Base-by-base conservation (phyloP, 2,888 invertebrate species). In the Cheilosia variabilis region DNA sequence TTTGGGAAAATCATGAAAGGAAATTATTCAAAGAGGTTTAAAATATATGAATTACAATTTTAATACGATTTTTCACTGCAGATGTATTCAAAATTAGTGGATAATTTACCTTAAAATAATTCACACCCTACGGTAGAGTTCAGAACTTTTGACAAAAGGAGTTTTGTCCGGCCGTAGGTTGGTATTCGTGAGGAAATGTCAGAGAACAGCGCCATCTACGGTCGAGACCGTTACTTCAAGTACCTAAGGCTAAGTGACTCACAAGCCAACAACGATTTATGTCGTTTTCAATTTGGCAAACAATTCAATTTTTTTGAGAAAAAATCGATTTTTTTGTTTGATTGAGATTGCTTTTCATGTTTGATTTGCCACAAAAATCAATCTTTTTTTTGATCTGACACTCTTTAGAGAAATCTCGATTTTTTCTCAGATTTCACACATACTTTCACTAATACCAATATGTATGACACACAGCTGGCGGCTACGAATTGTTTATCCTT, bases 31-130 rank as follows among this genome's bases (percentile, higher is more conserved):
- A 4, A 0, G 5, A 2, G 13, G 15, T 47, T 58, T 17, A 2
- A 78, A 34, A 37, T 58, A 47, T 15, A 41, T 37, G 24, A 17
- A 68, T 86, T 52, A 37, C 22, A 50, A 45, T 15, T 63, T 17
- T 57, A 57, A 22, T 27, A 41, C 31, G 3, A 53, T 55, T 77
- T 87, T 88, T 43, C 52, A 66, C 10, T 2, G 15, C 57, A 75
- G 90, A 90, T 90, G 89, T 68, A 68, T 24, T 22, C 43, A 65
- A 79, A 87, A 83, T 82, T 89, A n/a, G 15, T 43, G 75, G 90
- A 90, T 90, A 88, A 83, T 78, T 88, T 89, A 89, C 89, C 90
- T 89, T 79, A 79, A 63, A 87, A 86, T 88, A 88, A 81, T 86
- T 87, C 87, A 79, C 87, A 87, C 77, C 86, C 87, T 72, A 58